Percentiles rank a stretch among this genome's conserved stretches.
Conservation (phyloP, 2,797 vertebrate species). For the Acridotheres tristis region DNA sequence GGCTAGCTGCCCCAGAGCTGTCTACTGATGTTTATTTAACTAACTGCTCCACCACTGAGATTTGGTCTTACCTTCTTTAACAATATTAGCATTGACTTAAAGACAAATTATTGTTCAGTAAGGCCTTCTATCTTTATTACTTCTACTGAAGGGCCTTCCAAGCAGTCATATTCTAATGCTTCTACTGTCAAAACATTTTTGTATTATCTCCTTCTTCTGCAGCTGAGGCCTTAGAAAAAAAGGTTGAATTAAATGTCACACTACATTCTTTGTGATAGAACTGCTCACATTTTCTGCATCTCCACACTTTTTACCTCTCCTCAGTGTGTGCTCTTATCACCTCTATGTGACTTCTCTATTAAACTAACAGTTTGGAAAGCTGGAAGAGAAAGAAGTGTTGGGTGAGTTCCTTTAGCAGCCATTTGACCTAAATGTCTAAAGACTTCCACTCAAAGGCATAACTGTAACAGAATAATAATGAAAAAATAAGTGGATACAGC, state of each 20-base stretch:
- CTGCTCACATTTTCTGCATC: not conserved
- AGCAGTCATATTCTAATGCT: not conserved
- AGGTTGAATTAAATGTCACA: not conserved
- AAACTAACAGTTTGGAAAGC: not conserved
- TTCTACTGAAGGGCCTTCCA: not conserved
- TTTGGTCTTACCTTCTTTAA: not conserved
- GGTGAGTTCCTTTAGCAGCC: not conserved
- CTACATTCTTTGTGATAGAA: not conserved
- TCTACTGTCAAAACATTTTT: not conserved
- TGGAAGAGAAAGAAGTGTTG: not conserved
- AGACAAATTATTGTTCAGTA: not conserved
- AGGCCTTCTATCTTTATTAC: not conserved
- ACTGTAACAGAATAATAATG: not conserved
- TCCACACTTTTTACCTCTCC: not conserved
- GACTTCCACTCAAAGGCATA: not conserved
- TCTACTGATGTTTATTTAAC: not conserved
- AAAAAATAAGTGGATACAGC: not conserved
- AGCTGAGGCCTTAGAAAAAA: not conserved
- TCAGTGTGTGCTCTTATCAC: not conserved
- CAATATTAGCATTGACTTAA: not conserved
- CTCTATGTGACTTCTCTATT: not conserved
- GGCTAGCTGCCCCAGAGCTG: not conserved
- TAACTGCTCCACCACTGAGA: not conserved
- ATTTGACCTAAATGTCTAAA: not conserved
- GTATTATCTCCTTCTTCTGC: not conserved